phyloP scores from a whole-genome alignment of 2,113 vertebrate species.

The Ailurus styani region DNA sequence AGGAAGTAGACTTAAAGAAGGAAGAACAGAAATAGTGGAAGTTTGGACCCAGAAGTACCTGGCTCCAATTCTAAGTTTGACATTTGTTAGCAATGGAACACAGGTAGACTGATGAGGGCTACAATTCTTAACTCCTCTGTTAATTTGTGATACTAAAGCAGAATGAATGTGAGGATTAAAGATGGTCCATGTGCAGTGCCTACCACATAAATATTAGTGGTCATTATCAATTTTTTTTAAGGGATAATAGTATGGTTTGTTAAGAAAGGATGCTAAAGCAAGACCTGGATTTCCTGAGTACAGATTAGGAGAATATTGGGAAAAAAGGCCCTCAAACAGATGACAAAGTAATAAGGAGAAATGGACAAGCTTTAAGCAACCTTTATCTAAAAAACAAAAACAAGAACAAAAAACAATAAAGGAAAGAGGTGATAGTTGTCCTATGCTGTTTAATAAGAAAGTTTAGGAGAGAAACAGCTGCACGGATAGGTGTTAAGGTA shows the following conservation, averaged over 20 bases:
- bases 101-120: background rate
- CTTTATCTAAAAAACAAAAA: background rate
- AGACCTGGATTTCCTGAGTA: background rate
- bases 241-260: slow-evolving; percentile 35
- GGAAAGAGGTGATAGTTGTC: background rate
- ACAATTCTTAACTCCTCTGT: background rate
- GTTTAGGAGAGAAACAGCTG: slow-evolving; percentile 7
- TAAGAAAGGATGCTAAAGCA: background rate
- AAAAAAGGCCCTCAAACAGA: background rate
- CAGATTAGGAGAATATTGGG: background rate
- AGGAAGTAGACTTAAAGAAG: slow-evolving; percentile 4
- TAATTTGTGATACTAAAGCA: background rate
- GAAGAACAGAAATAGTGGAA: background rate
- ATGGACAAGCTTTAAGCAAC: background rate
- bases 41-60: background rate
- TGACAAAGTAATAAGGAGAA: background rate
- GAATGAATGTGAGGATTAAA: background rate
- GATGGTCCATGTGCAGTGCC: background rate
- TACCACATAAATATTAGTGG: background rate
- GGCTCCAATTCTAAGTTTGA: background rate
- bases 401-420: background rate
- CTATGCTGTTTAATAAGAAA: background rate
- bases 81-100: background rate
- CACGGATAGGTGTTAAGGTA: slow-evolving; percentile 21
- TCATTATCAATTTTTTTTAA: background rate